phyloP scores from a whole-genome alignment of 1,140 invertebrate species.

The Drosophila parvula region DNA sequence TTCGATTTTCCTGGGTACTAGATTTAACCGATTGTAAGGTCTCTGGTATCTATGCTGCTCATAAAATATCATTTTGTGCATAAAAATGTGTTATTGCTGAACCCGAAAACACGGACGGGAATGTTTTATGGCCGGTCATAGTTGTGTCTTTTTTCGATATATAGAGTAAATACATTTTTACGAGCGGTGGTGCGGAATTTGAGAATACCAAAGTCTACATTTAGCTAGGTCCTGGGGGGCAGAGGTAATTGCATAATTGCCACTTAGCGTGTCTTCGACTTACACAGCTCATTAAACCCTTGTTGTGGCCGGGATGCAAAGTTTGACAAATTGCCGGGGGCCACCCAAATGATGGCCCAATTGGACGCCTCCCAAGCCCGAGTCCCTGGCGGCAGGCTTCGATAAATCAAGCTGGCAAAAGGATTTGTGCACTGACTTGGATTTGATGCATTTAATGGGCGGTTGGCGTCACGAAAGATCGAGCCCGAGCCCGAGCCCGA shows the following conservation, averaged over 20 bases:
- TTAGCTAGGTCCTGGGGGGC: slow-evolving; percentile 4
- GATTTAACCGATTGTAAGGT: slow-evolving; percentile 9
- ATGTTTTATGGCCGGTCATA: slow-evolving; percentile 22
- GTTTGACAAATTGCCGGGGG: slow-evolving; percentile 48
- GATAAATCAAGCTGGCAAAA: slow-evolving; percentile 51
- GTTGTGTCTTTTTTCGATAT: slow-evolving; percentile 1
- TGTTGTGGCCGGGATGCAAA: slow-evolving; percentile 35
- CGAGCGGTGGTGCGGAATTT: slow-evolving; percentile 1
- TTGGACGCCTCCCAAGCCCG: slow-evolving; percentile 15
- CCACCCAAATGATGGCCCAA: slow-evolving; percentile 33
- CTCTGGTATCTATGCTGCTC: slow-evolving; percentile 2
- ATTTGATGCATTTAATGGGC: slow-evolving; percentile 49
- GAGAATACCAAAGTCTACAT: background rate
- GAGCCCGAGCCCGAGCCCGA: too few species aligned
- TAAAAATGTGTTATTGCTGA: slow-evolving; percentile 10
- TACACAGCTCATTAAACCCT: slow-evolving; percentile 52
- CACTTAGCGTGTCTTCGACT: slow-evolving; percentile 40
- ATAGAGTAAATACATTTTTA: slow-evolving; percentile 21
- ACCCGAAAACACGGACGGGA: background rate
- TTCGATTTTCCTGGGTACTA: background rate
- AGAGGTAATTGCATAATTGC: slow-evolving; percentile 46
- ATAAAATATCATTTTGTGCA: slow-evolving; percentile 31
- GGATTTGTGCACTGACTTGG: slow-evolving; percentile 36
- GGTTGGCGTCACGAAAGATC: slow-evolving; percentile 18
- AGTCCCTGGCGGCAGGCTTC: slow-evolving; percentile 25